Base-by-base conservation (phyloP, 1,140 invertebrate genomes). In the Euwallacea fornicatus region DNA sequence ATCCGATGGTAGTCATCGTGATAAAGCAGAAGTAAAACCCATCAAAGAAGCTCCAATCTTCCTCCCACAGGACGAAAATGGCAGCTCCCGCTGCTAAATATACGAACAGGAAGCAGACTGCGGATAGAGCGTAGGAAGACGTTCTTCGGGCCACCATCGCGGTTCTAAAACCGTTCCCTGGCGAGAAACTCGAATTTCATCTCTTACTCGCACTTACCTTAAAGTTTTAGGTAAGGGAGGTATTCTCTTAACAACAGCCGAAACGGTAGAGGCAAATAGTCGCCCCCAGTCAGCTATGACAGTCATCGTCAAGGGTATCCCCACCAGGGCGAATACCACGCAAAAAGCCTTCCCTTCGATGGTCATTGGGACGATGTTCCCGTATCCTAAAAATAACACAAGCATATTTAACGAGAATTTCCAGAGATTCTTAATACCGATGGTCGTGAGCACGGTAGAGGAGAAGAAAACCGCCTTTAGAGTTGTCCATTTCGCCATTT, bases 1-100 rank as follows among this genome's bases (percentile, higher is more conserved):
- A 95, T 13, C 95, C 95, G 74, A 96, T 96, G 0, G 95, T 97
- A 0, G 94, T 95, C 93, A 97, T 95, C 0, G 95, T 96, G 58
- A 97, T 93, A 78, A 97, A 97, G 77, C 93, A 95, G 77, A 96
- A 97, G 82, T 97, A 97, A 80, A 96, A 96, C 13, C 93, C 92
- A 75, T 97, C 94, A 75, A 95, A 94, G 82, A 96, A 96, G 2
- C 86, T 88, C 95, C 95, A 97, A 54, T 93, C 91, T 70, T 93
- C 88, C 78, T 94, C 92, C 89, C 91, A 93, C 71, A 86, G 83
- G 21, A 87, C 77, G 73, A 91, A 88, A 50, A 92, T 80, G 7
- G 88, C 90, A 0, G 91, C 89, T 0, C 93, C 93, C 1, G 89
- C 88, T 0, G 92, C 89, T 58, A 94, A 82, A 81, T 94, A 94